Evolutionary conservation across 64 coral and sea anemone genomes (phyloP).

Genomic region (Platygyra sinensis): DNA sequence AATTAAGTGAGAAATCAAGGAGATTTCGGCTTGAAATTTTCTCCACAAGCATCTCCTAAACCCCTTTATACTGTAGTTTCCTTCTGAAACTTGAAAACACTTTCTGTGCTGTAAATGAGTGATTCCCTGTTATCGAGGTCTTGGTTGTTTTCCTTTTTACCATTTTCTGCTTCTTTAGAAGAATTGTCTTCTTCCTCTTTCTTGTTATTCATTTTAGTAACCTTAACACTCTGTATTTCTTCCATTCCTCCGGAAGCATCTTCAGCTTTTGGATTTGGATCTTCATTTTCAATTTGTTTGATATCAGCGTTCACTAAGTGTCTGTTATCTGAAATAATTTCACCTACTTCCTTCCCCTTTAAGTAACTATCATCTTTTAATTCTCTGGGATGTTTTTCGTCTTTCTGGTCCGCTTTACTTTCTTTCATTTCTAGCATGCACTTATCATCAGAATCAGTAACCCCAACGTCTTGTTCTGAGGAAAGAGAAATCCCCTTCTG

Average conservation of each 20-base stretch:
- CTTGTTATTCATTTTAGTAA: background rate
- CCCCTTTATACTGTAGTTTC: conserved; percentile 20
- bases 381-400: background rate
- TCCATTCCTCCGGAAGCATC: background rate
- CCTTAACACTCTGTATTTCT: background rate
- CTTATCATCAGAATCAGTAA: background rate
- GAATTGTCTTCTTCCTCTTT: background rate
- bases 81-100: background rate
- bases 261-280: background rate
- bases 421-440: background rate
- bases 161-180: background rate
- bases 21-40: background rate
- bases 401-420: background rate
- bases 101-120: background rate
- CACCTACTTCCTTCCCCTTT: background rate
- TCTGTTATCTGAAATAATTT: background rate
- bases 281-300: background rate
- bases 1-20: too few species aligned
- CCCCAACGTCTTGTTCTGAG: background rate
- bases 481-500: background rate
- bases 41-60: background rate
- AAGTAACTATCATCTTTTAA: too few species aligned
- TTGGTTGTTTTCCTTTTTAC: background rate
- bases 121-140: background rate
- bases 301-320: background rate